Evolutionary conservation across 2,888 invertebrate genomes (phyloP).

Genomic region (Dolichomitus sp.): DNA sequence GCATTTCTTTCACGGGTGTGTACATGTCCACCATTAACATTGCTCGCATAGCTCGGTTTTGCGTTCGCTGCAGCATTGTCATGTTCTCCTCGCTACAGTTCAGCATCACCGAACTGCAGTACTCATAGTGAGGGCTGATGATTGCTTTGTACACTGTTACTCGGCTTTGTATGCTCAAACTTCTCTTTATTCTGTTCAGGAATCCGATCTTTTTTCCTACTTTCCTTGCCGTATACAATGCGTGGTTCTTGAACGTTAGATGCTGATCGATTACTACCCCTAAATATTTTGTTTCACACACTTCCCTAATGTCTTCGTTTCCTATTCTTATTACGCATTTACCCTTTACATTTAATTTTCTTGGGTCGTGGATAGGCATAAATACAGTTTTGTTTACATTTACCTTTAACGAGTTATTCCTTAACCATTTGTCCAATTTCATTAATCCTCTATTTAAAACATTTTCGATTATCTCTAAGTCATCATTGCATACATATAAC

Average conservation of each 20-base stretch:
- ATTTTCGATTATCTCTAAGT: conserved; percentile 26
- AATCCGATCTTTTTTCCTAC: conserved; percentile 56
- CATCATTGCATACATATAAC: conserved; percentile 46
- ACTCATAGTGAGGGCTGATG: conserved; percentile 60
- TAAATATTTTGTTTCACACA: conserved; percentile 54
- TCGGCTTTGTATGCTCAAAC: conserved; percentile 39
- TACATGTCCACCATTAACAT: conserved; percentile 14
- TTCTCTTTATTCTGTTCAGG: conserved; percentile 48
- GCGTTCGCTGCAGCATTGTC: neutral
- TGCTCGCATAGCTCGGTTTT: conserved; percentile 15
- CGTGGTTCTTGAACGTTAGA: conserved; percentile 29
- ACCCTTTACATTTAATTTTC: conserved; percentile 44
- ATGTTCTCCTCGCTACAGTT: conserved; percentile 13
- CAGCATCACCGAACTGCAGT: conserved; percentile 57
- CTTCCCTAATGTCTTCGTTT: conserved; percentile 40
- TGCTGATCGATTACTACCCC: conserved; percentile 56
- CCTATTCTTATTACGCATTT: conserved; percentile 36
- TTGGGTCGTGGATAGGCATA: conserved; percentile 45
- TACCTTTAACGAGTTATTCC: conserved; percentile 40
- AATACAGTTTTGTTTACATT: conserved; percentile 54
- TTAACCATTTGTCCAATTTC: conserved; percentile 43
- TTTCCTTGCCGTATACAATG: conserved; percentile 54
- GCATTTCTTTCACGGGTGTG: conserved; percentile 11
- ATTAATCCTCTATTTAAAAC: conserved; percentile 41
- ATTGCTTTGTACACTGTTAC: conserved; percentile 57